Evolutionary conservation across 1,140 invertebrate species (phyloP).

Genomic region (honey bee (Apis mellifera)): DNA sequence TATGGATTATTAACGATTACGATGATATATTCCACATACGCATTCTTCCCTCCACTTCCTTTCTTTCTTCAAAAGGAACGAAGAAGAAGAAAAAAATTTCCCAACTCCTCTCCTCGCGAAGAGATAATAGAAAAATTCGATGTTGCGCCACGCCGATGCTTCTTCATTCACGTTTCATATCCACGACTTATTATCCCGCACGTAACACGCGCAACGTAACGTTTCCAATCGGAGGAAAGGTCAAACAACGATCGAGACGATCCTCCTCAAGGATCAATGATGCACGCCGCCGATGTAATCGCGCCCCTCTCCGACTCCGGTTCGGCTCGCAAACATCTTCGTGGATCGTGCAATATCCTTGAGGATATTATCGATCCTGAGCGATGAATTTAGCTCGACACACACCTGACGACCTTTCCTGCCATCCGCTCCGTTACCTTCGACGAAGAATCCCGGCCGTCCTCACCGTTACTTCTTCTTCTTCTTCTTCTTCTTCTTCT

Average conservation of each 20-base stretch:
- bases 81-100: too few relatives aligned
- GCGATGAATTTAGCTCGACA: slow-evolving; percentile 38
- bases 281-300: neutral
- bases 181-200: too few relatives aligned
- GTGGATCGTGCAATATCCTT: slow-evolving; percentile 7
- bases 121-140: too few relatives aligned
- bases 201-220: neutral
- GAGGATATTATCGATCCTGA: slow-evolving; percentile 34
- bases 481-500: too few relatives aligned
- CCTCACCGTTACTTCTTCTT: slow-evolving; percentile 47
- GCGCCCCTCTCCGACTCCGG: neutral
- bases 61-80: too few relatives aligned
- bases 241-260: neutral
- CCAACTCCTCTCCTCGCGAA: too few relatives aligned
- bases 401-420: slow-evolving; percentile 50
- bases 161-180: too few relatives aligned
- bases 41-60: too few relatives aligned
- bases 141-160: too few relatives aligned
- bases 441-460: slow-evolving; percentile 50
- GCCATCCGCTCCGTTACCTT: slow-evolving; percentile 51
- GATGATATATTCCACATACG: too few relatives aligned
- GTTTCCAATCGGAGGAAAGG: neutral
- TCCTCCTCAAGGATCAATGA: slow-evolving; percentile 2
- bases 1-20: too few relatives aligned
- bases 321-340: neutral